Evolutionary conservation across 2,888 invertebrate genomes (phyloP), one percentile per base, ranked within the genome.

Genomic region (Ferdinandea cuprea): DNA sequence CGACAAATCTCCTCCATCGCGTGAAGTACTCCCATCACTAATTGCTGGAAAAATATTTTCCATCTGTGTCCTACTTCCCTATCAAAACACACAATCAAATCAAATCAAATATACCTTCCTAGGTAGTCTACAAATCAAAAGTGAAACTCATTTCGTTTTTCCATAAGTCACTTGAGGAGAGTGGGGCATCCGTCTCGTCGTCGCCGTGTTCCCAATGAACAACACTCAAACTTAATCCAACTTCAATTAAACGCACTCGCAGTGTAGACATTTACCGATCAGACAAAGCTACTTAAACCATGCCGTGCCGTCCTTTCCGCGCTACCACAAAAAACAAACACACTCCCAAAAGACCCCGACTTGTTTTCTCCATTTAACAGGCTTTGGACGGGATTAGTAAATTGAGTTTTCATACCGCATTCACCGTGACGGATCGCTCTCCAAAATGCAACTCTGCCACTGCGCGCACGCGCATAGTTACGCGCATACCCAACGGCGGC

Each of bases 361-460:
- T 83, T 83, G 83, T 83, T 83, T 78, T 83, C 83, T 83, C 78
- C 68, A 68, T 69, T 78, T 73, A 77, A 78, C 72, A 58, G 72
- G 73, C 72, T 83, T 78, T 78, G 72, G 73, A 7, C 66, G 59
- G 73, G 78, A 83, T 83, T 78, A 83, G 63, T 83, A 83, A 83
- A 83, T 83, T 83, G 72, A 83, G 78, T 83, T 83, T 78, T 83
- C 83, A 83, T 73, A 83, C 56, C 61, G 72, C 73, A 78, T 83
- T 72, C 78, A 44, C 28, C 73, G 78, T 69, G 83, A 78, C 83
- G 78, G 59, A 83, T 83, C 78, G 72, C 59, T 68, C 69, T 32
- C 13, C 19, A 11, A 44, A 46, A 76, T 69, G 63, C 63, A 65
- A 11, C 17, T 13, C 61, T 42, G 59, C 72, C 72, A 81, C 66